Base-by-base conservation (phyloP, 2,888 invertebrate species). In the Tupiocoris notatus region DNA sequence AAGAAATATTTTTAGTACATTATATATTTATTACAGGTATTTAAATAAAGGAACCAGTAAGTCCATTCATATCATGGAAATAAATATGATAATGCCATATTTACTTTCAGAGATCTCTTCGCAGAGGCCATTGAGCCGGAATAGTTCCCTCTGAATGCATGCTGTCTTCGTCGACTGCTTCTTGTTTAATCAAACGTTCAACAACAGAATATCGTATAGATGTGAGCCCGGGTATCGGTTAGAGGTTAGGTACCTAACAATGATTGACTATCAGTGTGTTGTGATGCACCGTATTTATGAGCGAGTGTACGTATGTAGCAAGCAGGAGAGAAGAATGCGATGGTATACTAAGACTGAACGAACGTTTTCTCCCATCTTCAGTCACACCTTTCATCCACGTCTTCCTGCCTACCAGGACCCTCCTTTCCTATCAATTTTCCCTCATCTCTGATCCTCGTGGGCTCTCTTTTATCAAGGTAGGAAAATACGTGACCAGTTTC, bases 371-470 rank as follows among this genome's bases (percentile, higher is more conserved):
- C 17, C 54, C 56, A 39, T n/a, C 54, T 54, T 54, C 17, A 39
- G 12, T 7, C 2, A 56, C 58, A 56, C 22, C 58, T 57, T 24
- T 22, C 67, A 24, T 65, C 62, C 23, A 2, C 9, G 22, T 22
- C 16, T 22, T 39, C 12, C 65, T 17, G 12, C 39, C 67, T 1
- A 16, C 57, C 67, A 54, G 20, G 21, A 56, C 18, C 70, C 76
- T 54, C 65, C 39, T 20, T 70, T 78, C 67, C 75, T 78, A 78
- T 78, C 78, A 77, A 77, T 77, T 78, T 78, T 78, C 78, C 73
- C 76, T 78, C 74, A 78, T 78, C 77, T 77, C 65, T 68, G 77
- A 77, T 77, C 76, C 74, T 71, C 77, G 74, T 54, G 56, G 78
- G 68, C 74, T 71, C 74, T 71, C 78, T 76, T 76, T 78, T 78